A percentile compares a stretch with the other conserved stretches of the same genome.
phyloP scores from a whole-genome alignment of 2,888 invertebrate genomes.

The Stenoptilia bipunctidactyla region DNA sequence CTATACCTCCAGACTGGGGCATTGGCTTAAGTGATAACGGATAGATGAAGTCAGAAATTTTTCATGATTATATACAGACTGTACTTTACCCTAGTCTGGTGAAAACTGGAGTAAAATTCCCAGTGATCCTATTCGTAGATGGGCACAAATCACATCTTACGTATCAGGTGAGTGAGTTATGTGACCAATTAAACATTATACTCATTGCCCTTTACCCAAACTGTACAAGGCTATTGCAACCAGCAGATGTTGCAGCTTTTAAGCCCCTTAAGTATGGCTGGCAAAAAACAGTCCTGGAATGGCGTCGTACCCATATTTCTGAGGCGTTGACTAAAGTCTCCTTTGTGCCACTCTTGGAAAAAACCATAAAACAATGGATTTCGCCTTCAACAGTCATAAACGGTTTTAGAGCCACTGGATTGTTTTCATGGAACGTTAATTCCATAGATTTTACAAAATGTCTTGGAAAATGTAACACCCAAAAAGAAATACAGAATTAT shows the following conservation, averaged over 20 bases:
- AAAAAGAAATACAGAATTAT: neutral
- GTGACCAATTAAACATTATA: neutral
- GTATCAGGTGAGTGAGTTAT: conserved; percentile 1
- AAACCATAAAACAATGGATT: neutral
- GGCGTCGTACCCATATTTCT: neutral
- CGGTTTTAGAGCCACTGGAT: conserved; percentile 4
- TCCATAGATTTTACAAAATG: too few relatives aligned
- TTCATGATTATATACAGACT: neutral
- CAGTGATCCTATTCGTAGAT: conserved; percentile 3
- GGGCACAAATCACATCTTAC: conserved; percentile 3
- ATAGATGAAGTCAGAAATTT: conserved; percentile 6
- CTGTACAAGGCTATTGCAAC: conserved; percentile 7
- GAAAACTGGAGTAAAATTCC: neutral
- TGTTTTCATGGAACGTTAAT: neutral
- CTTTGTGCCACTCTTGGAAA: neutral
- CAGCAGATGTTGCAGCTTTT: conserved; percentile 8
- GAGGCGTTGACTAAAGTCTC: neutral
- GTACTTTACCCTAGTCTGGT: neutral
- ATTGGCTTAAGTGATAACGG: conserved; percentile 5
- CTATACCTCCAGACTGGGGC: conserved; percentile 4
- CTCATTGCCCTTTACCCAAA: conserved; percentile 8
- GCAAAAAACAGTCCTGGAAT: neutral
- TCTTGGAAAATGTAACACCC: too few relatives aligned
- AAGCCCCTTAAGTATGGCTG: conserved; percentile 1
- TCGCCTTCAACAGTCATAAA: conserved; percentile 7